Percentiles rank a stretch among this genome's conserved stretches.
Conservation (phyloP, 1,140 invertebrate genomes). For the Apis dorsata region DNA sequence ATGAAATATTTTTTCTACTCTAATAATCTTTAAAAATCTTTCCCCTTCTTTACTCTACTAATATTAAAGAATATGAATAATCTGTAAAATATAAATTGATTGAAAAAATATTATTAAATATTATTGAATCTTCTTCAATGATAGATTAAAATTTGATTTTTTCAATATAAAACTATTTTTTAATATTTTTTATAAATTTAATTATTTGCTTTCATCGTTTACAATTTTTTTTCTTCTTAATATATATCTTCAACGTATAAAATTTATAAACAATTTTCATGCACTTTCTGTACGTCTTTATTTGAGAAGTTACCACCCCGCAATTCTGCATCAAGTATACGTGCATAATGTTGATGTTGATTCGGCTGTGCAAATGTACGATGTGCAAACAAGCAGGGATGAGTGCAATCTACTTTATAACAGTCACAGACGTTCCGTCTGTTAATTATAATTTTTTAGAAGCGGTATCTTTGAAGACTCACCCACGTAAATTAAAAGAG, state of each 20-base stretch:
- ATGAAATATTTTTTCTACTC: too few relatives aligned
- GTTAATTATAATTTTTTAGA: constrained; percentile 15
- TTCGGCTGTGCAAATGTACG: constrained; percentile 1
- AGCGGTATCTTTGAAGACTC: not conserved
- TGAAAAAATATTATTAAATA: too few relatives aligned
- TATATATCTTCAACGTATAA: not conserved
- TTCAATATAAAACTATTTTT: too few relatives aligned
- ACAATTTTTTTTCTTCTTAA: too few relatives aligned
- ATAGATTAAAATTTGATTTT: too few relatives aligned
- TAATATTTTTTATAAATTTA: not conserved
- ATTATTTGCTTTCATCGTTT: not conserved
- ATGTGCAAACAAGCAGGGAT: not conserved
- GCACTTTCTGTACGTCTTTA: not conserved
- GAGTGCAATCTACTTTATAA: constrained; percentile 1
- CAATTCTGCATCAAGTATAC: not conserved
- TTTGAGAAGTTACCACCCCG: not conserved
- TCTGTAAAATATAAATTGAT: too few relatives aligned
- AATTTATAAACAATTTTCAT: not conserved
- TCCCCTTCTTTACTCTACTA: too few relatives aligned
- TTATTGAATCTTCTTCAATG: too few relatives aligned
- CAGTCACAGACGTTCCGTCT: not conserved
- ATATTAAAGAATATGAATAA: too few relatives aligned
- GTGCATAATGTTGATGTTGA: not conserved
- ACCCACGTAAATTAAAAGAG: constrained; percentile 5
- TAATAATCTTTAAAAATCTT: too few relatives aligned